These are phyloP conservation scores for Parelbella ahira DNA, from an alignment of 2,888 invertebrate genomes.

Conservation along the genomic window DNA sequence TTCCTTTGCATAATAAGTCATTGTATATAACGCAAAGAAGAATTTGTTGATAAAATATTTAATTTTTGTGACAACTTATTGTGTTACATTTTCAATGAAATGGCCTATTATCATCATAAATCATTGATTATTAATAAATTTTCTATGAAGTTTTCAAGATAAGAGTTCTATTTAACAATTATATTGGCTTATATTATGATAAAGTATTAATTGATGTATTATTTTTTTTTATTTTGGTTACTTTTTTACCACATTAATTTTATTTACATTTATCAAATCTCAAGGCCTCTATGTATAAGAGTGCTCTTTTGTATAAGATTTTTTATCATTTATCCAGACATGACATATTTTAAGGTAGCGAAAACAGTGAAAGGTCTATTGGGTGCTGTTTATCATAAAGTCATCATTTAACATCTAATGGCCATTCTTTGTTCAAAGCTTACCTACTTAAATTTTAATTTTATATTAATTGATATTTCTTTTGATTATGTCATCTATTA, in stretches of 20 bases:
- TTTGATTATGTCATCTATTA: conserved; percentile 46
- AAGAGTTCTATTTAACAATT: conserved; percentile 67
- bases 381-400: conserved; percentile 35
- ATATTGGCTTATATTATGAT: conserved; percentile 68
- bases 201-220: conserved; percentile 72
- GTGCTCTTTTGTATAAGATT: conserved; percentile 31
- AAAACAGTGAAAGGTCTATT: conserved; percentile 25
- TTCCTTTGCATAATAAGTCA: conserved; percentile 68
- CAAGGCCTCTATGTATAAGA: conserved; percentile 23
- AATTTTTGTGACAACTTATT: conserved; percentile 58
- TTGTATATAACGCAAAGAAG: conserved; percentile 66
- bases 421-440: conserved; percentile 41
- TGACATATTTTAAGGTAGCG: conserved; percentile 31
- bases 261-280: conserved; percentile 29
- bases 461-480: conserved; percentile 52
- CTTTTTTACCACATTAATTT: conserved; percentile 25
- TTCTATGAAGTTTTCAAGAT: conserved; percentile 59
- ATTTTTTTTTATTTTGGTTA: conserved; percentile 39
- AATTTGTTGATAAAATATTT: conserved; percentile 59
- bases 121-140: conserved; percentile 52
- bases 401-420: conserved; percentile 36
- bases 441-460: conserved; percentile 41
- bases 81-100: conserved; percentile 53
- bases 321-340: conserved; percentile 31
- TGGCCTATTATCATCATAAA: conserved; percentile 70